Evolutionary conservation across 1,140 invertebrate species (phyloP).

Genomic region (Agraylea sexmaculata): DNA sequence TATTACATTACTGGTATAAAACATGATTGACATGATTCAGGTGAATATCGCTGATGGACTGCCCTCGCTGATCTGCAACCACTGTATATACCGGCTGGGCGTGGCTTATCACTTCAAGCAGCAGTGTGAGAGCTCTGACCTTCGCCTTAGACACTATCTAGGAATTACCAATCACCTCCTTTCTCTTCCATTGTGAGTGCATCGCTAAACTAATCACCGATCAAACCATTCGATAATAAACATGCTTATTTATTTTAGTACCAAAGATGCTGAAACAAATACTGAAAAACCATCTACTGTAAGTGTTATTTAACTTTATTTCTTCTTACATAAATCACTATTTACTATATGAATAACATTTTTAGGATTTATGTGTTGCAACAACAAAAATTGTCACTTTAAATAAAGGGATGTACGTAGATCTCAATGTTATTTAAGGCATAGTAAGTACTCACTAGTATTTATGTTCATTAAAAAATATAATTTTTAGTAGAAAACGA

Average conservation of each 20-base stretch:
- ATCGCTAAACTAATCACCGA: constrained; percentile 7
- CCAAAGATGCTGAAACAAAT: constrained; percentile 30
- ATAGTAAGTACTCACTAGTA: too few relatives aligned
- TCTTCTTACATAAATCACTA: neutral
- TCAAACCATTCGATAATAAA: constrained; percentile 8
- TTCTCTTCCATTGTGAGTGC: constrained; percentile 3
- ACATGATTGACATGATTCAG: constrained; percentile 25
- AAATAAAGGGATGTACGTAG: neutral
- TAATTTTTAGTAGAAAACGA: constrained; percentile 10
- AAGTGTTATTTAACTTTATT: constrained; percentile 8
- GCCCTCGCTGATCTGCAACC: constrained; percentile 51
- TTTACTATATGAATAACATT: neutral
- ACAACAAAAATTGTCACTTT: neutral
- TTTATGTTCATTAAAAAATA: neutral
- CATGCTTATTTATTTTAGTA: constrained; percentile 23
- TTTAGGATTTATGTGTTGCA: neutral
- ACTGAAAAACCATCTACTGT: constrained; percentile 32
- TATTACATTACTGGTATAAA: constrained; percentile 4
- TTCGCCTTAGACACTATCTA: constrained; percentile 47
- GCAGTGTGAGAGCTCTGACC: constrained; percentile 50
- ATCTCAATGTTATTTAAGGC: too few relatives aligned
- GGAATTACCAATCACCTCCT: constrained; percentile 23
- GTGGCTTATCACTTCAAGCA: constrained; percentile 56
- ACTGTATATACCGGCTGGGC: constrained; percentile 50
- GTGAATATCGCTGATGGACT: constrained; percentile 49